These are phyloP conservation scores for Crypturellus tataupa DNA, from an alignment of 2,797 vertebrate genomes.

Conservation along the genomic window DNA sequence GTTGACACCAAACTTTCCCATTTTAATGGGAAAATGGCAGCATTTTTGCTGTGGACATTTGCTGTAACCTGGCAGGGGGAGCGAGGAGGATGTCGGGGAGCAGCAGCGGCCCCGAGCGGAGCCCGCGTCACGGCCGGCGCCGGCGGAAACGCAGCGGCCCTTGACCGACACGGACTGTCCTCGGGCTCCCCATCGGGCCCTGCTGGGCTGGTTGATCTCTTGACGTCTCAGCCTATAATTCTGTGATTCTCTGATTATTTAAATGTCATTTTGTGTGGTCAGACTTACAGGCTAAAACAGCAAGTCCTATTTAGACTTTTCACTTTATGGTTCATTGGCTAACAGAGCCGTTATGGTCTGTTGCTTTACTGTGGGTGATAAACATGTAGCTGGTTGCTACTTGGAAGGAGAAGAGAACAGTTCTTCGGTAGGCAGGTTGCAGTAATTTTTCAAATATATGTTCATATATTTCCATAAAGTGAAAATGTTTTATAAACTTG, in stretches of 20 bases:
- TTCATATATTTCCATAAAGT: neutral
- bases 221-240: neutral
- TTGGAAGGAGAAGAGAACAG: neutral
- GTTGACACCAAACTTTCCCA: neutral
- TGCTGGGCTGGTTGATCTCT: neutral
- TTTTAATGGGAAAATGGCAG: neutral
- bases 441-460: neutral
- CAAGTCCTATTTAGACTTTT: conserved; percentile 29
- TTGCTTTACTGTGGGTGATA: conserved; percentile 31
- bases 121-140: too few relatives aligned
- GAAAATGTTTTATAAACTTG: neutral
- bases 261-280: conserved; percentile 57
- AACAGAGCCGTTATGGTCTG: neutral
- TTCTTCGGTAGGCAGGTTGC: neutral
- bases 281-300: conserved; percentile 22
- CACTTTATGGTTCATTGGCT: conserved; percentile 29
- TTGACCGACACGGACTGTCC: neutral
- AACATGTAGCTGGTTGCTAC: neutral
- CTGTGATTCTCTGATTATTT: conserved; percentile 25
- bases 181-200: neutral
- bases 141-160: neutral
- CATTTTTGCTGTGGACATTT: neutral
- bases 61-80: neutral
- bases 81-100: neutral
- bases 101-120: neutral